These are phyloP conservation scores for Peucedramus taeniatus DNA, from an alignment of 2,113 vertebrate genomes.

Conservation along the genomic window DNA sequence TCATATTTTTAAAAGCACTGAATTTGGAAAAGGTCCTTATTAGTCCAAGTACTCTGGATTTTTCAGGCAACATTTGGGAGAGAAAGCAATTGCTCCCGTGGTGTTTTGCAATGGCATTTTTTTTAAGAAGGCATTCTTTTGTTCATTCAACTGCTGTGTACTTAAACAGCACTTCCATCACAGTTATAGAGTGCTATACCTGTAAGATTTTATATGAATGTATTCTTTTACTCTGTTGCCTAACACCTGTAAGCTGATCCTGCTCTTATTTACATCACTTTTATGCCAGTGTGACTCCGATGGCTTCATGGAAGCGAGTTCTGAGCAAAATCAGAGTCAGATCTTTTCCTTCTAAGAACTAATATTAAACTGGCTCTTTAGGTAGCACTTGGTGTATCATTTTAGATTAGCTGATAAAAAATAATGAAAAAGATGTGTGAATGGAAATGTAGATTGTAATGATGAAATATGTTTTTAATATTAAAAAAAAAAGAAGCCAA, in stretches of 20 bases:
- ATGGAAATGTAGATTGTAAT: not conserved
- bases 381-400: slow-evolving; percentile 46
- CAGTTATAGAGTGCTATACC: not conserved
- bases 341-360: not conserved
- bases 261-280: not conserved
- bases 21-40: slow-evolving; percentile 27
- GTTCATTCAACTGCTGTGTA: not conserved
- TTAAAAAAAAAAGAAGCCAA: not conserved
- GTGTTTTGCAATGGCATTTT: not conserved
- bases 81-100: not conserved
- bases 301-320: not conserved
- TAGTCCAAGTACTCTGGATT: slow-evolving; percentile 18
- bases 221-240: not conserved
- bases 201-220: not conserved
- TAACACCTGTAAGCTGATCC: slow-evolving; percentile 13
- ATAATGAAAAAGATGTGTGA: slow-evolving; percentile 25
- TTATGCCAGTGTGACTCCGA: not conserved
- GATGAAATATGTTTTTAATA: slow-evolving; percentile 21
- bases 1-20: slow-evolving; percentile 49
- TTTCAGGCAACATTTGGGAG: slow-evolving; percentile 23
- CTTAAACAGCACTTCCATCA: not conserved
- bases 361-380: slow-evolving; percentile 39
- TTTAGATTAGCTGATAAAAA: slow-evolving; percentile 54
- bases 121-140: not conserved
- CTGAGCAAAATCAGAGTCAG: not conserved